Base-by-base conservation (phyloP, 2,888 invertebrate species). In the Noctuana brunneofusca region DNA sequence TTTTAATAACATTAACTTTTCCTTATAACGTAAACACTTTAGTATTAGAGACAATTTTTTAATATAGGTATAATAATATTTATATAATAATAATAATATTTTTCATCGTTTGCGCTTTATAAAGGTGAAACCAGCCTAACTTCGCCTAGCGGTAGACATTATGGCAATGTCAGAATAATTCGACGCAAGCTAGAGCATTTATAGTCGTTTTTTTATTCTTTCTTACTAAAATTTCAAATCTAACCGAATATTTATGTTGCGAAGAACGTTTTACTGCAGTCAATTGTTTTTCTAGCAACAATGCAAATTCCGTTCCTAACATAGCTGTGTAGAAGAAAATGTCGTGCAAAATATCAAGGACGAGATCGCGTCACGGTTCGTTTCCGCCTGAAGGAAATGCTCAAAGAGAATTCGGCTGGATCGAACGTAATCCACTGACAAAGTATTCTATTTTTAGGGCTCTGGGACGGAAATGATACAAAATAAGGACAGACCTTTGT, bases 21-120 rank as follows among this genome's bases (percentile, higher is more conserved):
- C 30, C 53, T 53, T 53, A 18, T 53, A 14, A 59, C 16, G 11
- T 30, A n/a, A 52, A 46, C 30, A 18, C 20, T 18, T 55, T n/a
- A 22, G 9, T n/a, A 41, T 41, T 41, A 9, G 8, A 35, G 4
- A 8, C 27, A 27, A 5, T 5, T 27, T 27, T 27, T 27, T 27
- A 27, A 27, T 27, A 5, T 5, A 27, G 8, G 27, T 27, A 27
- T 27, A 27, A 27, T 27, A 27, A n/a, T n/a, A n/a, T n/a, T n/a
- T n/a, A n/a, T n/a, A n/a, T n/a, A n/a, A n/a, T n/a, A n/a, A n/a
- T n/a, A n/a, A n/a, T n/a, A n/a, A n/a, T n/a, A n/a, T n/a, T n/a
- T n/a, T n/a, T n/a, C n/a, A n/a, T n/a, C n/a, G n/a, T n/a, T n/a
- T n/a, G n/a, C n/a, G n/a, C n/a, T n/a, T n/a, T n/a, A n/a, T n/a